Evolutionary conservation across 2,797 vertebrate species (phyloP).

Genomic region (Hippoglossus hippoglossus): DNA sequence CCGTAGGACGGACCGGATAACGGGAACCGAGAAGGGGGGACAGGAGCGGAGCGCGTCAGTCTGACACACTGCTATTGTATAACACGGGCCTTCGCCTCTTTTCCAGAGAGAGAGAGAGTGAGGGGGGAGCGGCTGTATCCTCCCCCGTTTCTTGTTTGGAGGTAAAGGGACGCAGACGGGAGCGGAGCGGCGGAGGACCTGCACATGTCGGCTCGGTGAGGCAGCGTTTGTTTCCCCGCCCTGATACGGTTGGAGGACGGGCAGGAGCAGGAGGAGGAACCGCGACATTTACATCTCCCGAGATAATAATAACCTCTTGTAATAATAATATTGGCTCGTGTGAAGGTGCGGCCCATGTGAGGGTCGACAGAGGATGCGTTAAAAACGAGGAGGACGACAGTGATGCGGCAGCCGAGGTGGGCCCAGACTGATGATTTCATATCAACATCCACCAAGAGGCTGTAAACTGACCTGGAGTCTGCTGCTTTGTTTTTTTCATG

Average conservation of each 20-base stretch:
- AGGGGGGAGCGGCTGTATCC: neutral
- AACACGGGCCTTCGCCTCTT: slow-evolving; percentile 48
- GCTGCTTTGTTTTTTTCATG: slow-evolving; percentile 6
- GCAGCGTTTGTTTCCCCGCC: slow-evolving; percentile 79
- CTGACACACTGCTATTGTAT: slow-evolving; percentile 65
- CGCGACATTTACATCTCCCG: slow-evolving; percentile 1
- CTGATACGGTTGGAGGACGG: slow-evolving; percentile 71
- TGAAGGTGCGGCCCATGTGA: slow-evolving; percentile 43
- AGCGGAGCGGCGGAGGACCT: slow-evolving; percentile 70
- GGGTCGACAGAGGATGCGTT: slow-evolving; percentile 39
- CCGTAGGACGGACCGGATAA: slow-evolving; percentile 74
- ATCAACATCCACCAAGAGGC: slow-evolving; percentile 60
- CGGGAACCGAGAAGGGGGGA: slow-evolving; percentile 66
- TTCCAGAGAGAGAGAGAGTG: neutral
- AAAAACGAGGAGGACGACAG: slow-evolving; percentile 57
- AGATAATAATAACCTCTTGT: neutral
- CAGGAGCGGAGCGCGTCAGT: slow-evolving; percentile 63
- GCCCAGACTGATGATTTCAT: slow-evolving; percentile 76
- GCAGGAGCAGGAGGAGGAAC: slow-evolving; percentile 24
- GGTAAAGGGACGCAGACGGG: slow-evolving; percentile 28
- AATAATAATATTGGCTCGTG: no score
- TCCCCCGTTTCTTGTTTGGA: slow-evolving; percentile 17
- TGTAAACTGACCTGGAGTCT: slow-evolving; percentile 36
- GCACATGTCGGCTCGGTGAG: slow-evolving; percentile 84
- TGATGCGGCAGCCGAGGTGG: slow-evolving; percentile 80